phyloP scores from a whole-genome alignment of 2,113 vertebrate species.

The Eptesicus fuscus region DNA sequence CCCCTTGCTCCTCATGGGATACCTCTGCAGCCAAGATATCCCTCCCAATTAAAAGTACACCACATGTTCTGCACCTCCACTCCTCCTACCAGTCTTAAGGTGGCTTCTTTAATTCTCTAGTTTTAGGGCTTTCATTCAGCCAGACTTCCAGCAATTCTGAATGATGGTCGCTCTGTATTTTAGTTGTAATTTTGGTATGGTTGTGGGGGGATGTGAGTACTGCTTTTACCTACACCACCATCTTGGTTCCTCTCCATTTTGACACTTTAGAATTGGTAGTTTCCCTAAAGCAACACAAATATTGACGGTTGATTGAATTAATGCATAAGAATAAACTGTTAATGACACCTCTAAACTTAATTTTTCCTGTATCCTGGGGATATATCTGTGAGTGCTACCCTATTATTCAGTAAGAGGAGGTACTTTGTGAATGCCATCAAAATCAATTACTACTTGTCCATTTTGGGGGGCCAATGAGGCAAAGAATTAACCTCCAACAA shows the following conservation, averaged over 20 bases:
- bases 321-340: conserved; percentile 70
- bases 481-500: conserved; percentile 82
- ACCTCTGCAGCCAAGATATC: no score
- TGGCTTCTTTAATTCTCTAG: no score
- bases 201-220: no score
- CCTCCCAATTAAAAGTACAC: no score
- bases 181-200: no score
- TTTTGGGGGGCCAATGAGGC: conserved; percentile 73
- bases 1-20: no score
- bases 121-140: no score
- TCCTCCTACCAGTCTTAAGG: no score
- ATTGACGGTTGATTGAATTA: conserved; percentile 74
- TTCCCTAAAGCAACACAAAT: conserved; percentile 72
- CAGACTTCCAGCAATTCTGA: no score
- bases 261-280: conserved; percentile 62
- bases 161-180: no score
- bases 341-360: conserved; percentile 78
- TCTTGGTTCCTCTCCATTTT: not conserved
- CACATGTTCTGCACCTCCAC: no score
- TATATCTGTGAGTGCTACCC: conserved; percentile 69
- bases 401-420: conserved; percentile 74
- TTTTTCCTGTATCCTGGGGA: conserved; percentile 72
- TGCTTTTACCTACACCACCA: no score
- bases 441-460: conserved; percentile 79
- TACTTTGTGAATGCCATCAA: conserved; percentile 78